These are phyloP conservation scores for Cynodonichthys magdalenae DNA, from an alignment of 2,797 vertebrate species.

Conservation along the genomic window DNA sequence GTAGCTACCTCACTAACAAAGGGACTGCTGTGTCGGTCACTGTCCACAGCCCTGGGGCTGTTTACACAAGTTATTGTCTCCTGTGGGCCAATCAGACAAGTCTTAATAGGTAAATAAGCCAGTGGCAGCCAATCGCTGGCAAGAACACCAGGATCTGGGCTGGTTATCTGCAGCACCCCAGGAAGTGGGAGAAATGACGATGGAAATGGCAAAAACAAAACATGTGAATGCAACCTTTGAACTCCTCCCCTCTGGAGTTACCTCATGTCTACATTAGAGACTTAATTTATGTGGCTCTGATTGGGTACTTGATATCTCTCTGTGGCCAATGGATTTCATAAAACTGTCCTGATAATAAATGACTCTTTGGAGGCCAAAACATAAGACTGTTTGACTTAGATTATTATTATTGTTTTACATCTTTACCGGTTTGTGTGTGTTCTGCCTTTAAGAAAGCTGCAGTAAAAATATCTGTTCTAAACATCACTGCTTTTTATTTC, in stretches of 20 bases:
- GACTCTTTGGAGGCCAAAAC: slow-evolving; percentile 11
- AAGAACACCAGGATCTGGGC: slow-evolving; percentile 41
- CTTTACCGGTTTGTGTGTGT: too few species aligned
- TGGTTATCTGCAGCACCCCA: slow-evolving; percentile 60
- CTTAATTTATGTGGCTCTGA: slow-evolving; percentile 45
- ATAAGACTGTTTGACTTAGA: not conserved
- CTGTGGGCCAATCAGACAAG: slow-evolving; percentile 69
- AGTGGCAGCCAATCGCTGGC: slow-evolving; percentile 53
- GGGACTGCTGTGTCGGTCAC: slow-evolving; percentile 63
- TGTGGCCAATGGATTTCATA: slow-evolving; percentile 60
- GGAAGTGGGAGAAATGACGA: slow-evolving; percentile 57
- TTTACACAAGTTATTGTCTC: slow-evolving; percentile 71
- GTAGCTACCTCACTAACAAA: slow-evolving; percentile 65
- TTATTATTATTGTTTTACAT: too few species aligned
- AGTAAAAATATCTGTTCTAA: too few species aligned
- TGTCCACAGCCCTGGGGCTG: slow-evolving; percentile 65
- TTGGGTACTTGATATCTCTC: slow-evolving; percentile 39
- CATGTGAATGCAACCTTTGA: slow-evolving; percentile 33
- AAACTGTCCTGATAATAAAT: slow-evolving; percentile 31
- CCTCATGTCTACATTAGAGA: slow-evolving; percentile 56
- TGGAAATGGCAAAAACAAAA: slow-evolving; percentile 51
- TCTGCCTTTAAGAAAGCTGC: too few species aligned
- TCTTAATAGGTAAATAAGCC: slow-evolving; percentile 69
- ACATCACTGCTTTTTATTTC: too few species aligned
- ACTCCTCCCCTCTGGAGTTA: slow-evolving; percentile 35